Evolutionary conservation across 2,797 vertebrate species (phyloP), one percentile per base, ranked within the genome.

Genomic region (Eidolon dupreanum): DNA sequence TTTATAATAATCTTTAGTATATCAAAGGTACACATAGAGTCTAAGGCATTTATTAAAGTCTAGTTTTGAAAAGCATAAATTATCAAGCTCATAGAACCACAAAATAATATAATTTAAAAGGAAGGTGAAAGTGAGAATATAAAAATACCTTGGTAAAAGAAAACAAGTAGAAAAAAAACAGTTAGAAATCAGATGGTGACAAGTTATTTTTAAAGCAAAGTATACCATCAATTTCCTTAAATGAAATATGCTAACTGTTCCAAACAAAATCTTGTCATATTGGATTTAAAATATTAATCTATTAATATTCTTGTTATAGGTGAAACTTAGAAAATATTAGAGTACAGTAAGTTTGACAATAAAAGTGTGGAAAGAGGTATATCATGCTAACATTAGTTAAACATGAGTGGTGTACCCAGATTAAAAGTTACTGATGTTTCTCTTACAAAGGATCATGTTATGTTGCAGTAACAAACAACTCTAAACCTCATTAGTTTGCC

Each of bases 171-270:
- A 16, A 49, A 49, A 49, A 73, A 74, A 66, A 31, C 19, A 43
- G 61, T 86, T 86, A 68, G 28, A n/a, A 95, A 94, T 83, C 6
- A 63, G 33, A 38, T 49, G 8, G 11, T 46, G 20, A 89, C 20
- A 70, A 41, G 0, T 51, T 49, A 22, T n/a, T 83, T 93, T 78
- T 31, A 77, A 66, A 78, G 41, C 6, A 5, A 83, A n/a, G 38
- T 73, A 26, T 68, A 51, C 11, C 22, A 49, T 70, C 83, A 26
- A 66, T 26, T 15, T 68, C 1, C 6, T 70, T 49, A 75, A 73
- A 36, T 13, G 9, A 26, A 61, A 41, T 73, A 24, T 26, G 3
- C 4, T 63, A 77, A 73, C 19, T 84, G 1, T 87, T 43, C 17
- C 5, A 88, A 90, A 85, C 12, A 61, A 59, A 73, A 26, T 0